Evolutionary conservation across 2,113 vertebrate genomes (phyloP).

Genomic region (Python bivittatus): DNA sequence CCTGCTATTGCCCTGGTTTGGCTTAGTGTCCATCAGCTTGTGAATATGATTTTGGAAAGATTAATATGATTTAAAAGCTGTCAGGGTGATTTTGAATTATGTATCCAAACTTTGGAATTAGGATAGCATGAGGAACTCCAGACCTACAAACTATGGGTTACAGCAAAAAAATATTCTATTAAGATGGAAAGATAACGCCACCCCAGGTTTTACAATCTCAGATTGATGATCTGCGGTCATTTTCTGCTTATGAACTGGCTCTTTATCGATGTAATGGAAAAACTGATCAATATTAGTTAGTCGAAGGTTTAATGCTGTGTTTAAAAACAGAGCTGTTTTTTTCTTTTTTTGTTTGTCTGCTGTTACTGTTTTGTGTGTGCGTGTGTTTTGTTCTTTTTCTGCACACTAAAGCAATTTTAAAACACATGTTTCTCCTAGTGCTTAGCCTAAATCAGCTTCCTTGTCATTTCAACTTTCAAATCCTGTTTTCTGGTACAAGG

Average conservation of each 20-base stretch:
- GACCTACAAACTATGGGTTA: neutral
- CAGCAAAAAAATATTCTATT: neutral
- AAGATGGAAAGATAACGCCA: neutral
- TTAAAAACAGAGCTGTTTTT: neutral
- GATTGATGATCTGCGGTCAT: neutral
- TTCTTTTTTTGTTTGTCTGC: too few species aligned
- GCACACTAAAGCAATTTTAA: neutral
- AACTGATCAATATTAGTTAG: neutral
- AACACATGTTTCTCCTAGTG: neutral
- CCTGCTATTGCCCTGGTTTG: neutral
- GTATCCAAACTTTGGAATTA: neutral
- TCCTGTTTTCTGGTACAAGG: neutral
- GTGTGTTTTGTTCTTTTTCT: neutral
- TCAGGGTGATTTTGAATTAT: neutral
- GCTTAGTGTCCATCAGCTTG: neutral
- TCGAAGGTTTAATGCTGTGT: neutral
- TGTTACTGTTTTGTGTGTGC: neutral
- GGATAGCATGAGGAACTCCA: neutral
- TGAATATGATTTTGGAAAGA: neutral
- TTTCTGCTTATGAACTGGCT: neutral
- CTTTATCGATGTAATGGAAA: neutral
- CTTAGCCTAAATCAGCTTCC: neutral
- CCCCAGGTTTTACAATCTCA: neutral
- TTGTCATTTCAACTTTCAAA: neutral
- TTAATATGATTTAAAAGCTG: neutral